Evolutionary conservation across 1,140 invertebrate species (phyloP).

Genomic region (Rhopalosiphum maidis): DNA sequence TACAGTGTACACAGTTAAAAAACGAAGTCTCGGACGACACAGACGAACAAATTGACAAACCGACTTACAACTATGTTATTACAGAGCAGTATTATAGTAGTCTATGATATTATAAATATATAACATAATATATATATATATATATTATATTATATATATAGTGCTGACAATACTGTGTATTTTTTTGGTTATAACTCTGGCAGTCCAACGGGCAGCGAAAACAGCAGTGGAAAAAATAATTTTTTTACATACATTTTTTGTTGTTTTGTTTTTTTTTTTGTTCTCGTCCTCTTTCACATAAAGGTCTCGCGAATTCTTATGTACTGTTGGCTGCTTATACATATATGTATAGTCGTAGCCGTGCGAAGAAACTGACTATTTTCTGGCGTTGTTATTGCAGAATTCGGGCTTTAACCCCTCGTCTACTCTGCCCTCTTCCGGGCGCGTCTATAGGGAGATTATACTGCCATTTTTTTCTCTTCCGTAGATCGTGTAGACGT

Average conservation of each 20-base stretch:
- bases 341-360: not conserved
- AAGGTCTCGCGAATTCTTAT: not conserved
- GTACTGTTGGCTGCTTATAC: not conserved
- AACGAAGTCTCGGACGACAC: constrained; percentile 5
- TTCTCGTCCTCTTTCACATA: not conserved
- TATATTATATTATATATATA: not conserved
- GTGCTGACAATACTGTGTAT: not conserved
- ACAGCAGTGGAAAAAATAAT: not conserved
- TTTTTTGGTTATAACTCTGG: not conserved
- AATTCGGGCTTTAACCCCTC: not conserved
- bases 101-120: not conserved
- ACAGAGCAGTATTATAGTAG: not conserved
- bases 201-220: not conserved
- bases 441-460: not conserved
- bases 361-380: not conserved
- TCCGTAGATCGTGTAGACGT: not conserved
- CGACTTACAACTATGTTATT: not conserved
- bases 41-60: not conserved
- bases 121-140: not conserved
- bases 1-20: not conserved
- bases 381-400: not conserved
- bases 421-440: not conserved
- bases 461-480: not conserved
- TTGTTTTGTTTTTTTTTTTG: not conserved
- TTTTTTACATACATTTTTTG: not conserved